phyloP scores from a whole-genome alignment of 2,888 invertebrate species.

The Spodoptera exigua region DNA sequence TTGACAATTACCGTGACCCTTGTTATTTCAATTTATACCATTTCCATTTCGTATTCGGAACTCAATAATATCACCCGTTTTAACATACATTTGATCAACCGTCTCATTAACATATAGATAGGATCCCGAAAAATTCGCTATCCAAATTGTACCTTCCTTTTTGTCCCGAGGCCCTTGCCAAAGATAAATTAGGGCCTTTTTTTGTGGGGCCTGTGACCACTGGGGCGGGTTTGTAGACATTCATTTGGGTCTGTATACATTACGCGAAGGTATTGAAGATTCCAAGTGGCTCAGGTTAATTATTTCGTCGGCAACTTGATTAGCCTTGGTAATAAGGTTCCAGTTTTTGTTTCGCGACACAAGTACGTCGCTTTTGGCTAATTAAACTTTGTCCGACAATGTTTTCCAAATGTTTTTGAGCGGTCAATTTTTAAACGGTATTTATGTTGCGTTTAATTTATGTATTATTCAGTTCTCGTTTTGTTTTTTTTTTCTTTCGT shows the following conservation, averaged over 20 bases:
- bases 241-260: constrained; percentile 69
- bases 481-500: neutral
- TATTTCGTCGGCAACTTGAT: constrained; percentile 65
- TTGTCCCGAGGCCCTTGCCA: constrained; percentile 67
- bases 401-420: constrained; percentile 35
- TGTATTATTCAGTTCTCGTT: constrained; percentile 2
- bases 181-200: constrained; percentile 75
- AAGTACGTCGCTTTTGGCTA: constrained; percentile 53
- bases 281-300: constrained; percentile 64
- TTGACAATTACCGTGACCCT: constrained; percentile 64
- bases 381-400: constrained; percentile 56
- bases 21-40: constrained; percentile 72
- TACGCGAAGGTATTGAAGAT: constrained; percentile 64
- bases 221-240: constrained; percentile 66
- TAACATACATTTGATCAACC: constrained; percentile 79
- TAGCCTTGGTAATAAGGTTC: constrained; percentile 48
- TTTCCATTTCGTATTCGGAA: constrained; percentile 61
- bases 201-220: constrained; percentile 68
- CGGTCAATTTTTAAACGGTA: constrained; percentile 48
- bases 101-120: constrained; percentile 79
- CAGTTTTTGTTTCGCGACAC: constrained; percentile 55
- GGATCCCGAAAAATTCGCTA: constrained; percentile 71
- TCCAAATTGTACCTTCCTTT: constrained; percentile 73
- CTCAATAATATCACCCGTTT: constrained; percentile 72
- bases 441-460: constrained; percentile 40